A percentile compares a stretch with the other conserved stretches of the same genome.
Conservation (phyloP, 2,113 vertebrate species). For the Lates calcarifer region DNA sequence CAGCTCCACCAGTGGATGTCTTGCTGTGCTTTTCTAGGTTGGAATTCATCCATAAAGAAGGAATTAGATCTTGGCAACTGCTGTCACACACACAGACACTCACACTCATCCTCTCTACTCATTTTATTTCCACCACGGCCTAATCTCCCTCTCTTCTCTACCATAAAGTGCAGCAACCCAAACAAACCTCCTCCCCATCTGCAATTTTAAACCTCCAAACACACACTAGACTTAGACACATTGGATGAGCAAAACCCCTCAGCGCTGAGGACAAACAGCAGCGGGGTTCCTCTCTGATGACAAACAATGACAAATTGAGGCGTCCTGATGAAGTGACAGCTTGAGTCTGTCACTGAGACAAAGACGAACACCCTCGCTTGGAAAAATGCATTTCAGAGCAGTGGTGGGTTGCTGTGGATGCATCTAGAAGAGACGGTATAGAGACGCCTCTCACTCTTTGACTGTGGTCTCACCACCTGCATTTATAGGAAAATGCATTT, state of each 20-base stretch:
- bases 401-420: not conserved
- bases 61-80: constrained; percentile 44
- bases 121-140: constrained; percentile 30
- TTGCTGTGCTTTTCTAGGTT: constrained; percentile 42
- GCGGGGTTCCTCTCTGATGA: constrained; percentile 41
- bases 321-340: constrained; percentile 41
- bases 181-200: constrained; percentile 34
- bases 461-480: not conserved
- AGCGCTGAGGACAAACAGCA: constrained; percentile 31
- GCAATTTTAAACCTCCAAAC: constrained; percentile 16
- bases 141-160: constrained; percentile 41
- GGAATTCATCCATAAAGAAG: constrained; percentile 49
- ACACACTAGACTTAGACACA: constrained; percentile 47
- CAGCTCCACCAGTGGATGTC: constrained; percentile 30
- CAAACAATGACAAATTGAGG: constrained; percentile 59
- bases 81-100: constrained; percentile 34
- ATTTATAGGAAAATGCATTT: not conserved
- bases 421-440: constrained; percentile 7
- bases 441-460: constrained; percentile 17
- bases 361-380: constrained; percentile 44
- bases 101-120: constrained; percentile 4
- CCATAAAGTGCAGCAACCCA: constrained; percentile 25
- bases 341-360: constrained; percentile 49
- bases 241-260: constrained; percentile 49
- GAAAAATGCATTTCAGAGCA: constrained; percentile 22